Evolutionary conservation across 2,113 vertebrate species (phyloP), one percentile per base, ranked within the genome.

Genomic region (Alethe castanea): DNA sequence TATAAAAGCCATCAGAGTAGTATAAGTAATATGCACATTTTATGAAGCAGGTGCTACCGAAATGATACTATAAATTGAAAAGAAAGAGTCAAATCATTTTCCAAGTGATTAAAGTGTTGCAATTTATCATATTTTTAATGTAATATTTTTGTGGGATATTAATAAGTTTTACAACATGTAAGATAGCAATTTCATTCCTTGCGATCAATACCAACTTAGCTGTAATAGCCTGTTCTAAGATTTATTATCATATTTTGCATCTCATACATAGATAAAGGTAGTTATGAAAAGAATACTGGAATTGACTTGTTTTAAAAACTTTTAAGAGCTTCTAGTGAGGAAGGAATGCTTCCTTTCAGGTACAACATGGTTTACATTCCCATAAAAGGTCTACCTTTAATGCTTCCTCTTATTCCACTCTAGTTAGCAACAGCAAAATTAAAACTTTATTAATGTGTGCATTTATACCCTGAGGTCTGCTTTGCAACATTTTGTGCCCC

Each of bases 121-220:
- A 83, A 95, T 97, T 96, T 96, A 95, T 97, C 95, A 90, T 89
- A 92, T 47, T 88, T 95, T 91, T 95, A 95, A 96, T 95, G 93
- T 48, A 92, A 95, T 96, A 94, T 97, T 96, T 97, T 94, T 81
- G 86, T 92, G 91, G 79, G 50, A 71, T 90, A 92, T 84, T 76
- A 95, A 57, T 86, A 95, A 88, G 67, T 96, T 97, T 96, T 97
- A 96, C 77, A 96, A 95, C 86, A 81, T 86, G 53, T 86, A 96
- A 96, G 96, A 95, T 84, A 95, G 72, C 61, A 90, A 64, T 96
- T 97, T 96, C 84, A 95, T 50, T 93, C 56, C 31, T 80, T 44
- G 65, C 0, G 14, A 96, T 96, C 94, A 79, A 95, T 96, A 95
- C 72, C 87, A 92, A 60, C 91, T 95, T 94, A 96, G 73, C 69